Conservation (phyloP, 2,113 vertebrate species). For the Epinephelus fuscoguttatus region DNA sequence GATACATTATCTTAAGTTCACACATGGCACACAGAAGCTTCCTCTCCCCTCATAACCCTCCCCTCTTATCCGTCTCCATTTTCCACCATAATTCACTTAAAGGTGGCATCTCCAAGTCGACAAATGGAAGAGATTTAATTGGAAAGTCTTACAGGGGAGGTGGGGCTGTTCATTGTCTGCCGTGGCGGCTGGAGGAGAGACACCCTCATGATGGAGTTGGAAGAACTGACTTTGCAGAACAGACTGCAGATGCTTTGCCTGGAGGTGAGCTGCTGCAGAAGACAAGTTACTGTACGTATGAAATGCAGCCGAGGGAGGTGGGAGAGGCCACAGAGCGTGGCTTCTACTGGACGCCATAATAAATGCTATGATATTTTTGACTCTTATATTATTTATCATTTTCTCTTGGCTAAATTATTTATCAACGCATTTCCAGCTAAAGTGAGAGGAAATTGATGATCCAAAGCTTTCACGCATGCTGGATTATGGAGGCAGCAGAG, state of each 20-base stretch:
- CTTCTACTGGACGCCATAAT: conserved; percentile 24
- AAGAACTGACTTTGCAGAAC: conserved; percentile 49
- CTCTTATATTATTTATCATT: conserved; percentile 50
- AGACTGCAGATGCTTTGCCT: conserved; percentile 30
- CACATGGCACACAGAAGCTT: conserved; percentile 41
- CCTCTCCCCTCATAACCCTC: conserved; percentile 37
- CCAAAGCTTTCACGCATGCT: conserved; percentile 49
- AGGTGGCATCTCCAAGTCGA: conserved; percentile 68
- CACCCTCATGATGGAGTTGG: conserved; percentile 33
- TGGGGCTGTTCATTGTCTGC: conserved; percentile 63
- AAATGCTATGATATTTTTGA: conserved; percentile 53
- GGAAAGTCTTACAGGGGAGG: conserved; percentile 65
- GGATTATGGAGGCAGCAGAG: conserved; percentile 46
- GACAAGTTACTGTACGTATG: conserved; percentile 1
- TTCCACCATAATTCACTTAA: conserved; percentile 69
- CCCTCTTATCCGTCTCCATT: conserved; percentile 67
- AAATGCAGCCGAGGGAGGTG: conserved; percentile 20
- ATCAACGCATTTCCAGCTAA: conserved; percentile 61
- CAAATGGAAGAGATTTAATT: conserved; percentile 76
- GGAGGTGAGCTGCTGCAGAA: conserved; percentile 26
- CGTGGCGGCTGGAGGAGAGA: conserved; percentile 42
- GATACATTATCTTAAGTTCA: conserved; percentile 72
- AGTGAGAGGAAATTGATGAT: conserved; percentile 64
- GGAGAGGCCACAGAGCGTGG: neutral
- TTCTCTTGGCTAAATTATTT: conserved; percentile 65